Evolutionary conservation across 1,140 invertebrate species (phyloP), one percentile per base, ranked within the genome.

Genomic region (Anastrepha ludens): DNA sequence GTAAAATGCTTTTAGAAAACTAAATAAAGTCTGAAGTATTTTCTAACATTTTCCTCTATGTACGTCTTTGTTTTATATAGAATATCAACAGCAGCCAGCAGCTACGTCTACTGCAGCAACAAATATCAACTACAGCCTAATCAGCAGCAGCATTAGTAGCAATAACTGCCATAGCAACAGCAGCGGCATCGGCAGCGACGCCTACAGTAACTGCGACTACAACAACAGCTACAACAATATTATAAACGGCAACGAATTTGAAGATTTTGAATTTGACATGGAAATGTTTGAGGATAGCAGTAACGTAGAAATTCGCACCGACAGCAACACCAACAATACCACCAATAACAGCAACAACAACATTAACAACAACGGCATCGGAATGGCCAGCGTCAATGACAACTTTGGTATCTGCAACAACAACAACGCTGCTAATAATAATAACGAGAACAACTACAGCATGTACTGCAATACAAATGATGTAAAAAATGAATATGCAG

Each of bases 1-100:
- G 50, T 11, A 2, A 2, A 55, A 55, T 8, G 11, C 50, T 29
- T 29, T 29, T 29, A n/a, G 0, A 55, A 55, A 55, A 55, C 50
- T 55, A 55, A 55, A 55, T 55, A 55, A 8, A 55, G 6, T 55
- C 50, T 20, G 2, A 3, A 58, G 3, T 15, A 20, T 58, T 58
- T 85, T 55, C 78, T 85, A 85, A 85, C 17, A n/a, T 17, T 4
- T n/a, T 20, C 55, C 3, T 20, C 55, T 20, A 17, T 17, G n/a
- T 85, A 9, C 3, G 29, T 41, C 41, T 44, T 44, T 44, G n/a
- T 11, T 11, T 47, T 85, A 59, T 87, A 20, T 90, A 92, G 91
- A 92, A 92, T 92, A 91, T 90, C 91, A 92, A 89, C 91, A 92
- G 90, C 88, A 91, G 88, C 89, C 91, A 90, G 89, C 91, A 89